phyloP scores from a whole-genome alignment of 2,113 vertebrate genomes.

The Paracanthobrama guichenoti region DNA sequence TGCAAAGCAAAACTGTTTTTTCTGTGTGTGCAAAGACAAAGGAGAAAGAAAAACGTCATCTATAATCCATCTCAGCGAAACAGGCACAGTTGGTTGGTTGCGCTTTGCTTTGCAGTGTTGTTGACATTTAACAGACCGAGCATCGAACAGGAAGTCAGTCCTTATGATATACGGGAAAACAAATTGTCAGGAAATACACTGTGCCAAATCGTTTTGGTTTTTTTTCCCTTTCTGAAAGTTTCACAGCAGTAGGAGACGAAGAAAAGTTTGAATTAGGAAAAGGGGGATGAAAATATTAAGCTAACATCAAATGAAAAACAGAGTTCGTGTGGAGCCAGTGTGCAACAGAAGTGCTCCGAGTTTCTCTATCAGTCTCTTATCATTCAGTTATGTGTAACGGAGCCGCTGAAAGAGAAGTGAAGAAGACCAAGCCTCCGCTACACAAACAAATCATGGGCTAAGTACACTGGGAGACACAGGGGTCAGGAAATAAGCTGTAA shows the following conservation, averaged over 20 bases:
- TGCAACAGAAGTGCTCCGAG: constrained; percentile 26
- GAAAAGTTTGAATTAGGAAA: constrained; percentile 4
- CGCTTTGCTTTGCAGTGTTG: constrained; percentile 63
- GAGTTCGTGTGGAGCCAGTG: constrained; percentile 24
- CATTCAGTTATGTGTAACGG: constrained; percentile 58
- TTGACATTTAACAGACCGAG: constrained; percentile 80
- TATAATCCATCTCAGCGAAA: constrained; percentile 49
- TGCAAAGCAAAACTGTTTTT: background rate
- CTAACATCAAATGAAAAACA: constrained; percentile 29
- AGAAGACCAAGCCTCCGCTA: constrained; percentile 55
- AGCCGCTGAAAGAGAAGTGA: constrained; percentile 60
- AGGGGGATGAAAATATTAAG: constrained; percentile 32
- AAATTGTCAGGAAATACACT: constrained; percentile 68
- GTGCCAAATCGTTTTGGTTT: constrained; percentile 1
- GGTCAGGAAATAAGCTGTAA: constrained; percentile 53
- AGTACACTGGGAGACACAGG: constrained; percentile 60
- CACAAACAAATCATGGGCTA: constrained; percentile 62
- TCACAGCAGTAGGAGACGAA: background rate
- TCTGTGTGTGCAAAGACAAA: constrained; percentile 55
- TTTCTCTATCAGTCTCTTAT: constrained; percentile 48
- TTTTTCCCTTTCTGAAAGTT: background rate
- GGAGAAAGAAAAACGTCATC: constrained; percentile 44
- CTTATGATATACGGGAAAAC: constrained; percentile 76
- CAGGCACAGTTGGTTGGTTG: constrained; percentile 39
- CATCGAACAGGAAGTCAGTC: constrained; percentile 70